A percentile compares a stretch with the other conserved stretches of the same genome.
Evolutionary conservation across 2,888 invertebrate species (phyloP).

Genomic region (Arge pagana): DNA sequence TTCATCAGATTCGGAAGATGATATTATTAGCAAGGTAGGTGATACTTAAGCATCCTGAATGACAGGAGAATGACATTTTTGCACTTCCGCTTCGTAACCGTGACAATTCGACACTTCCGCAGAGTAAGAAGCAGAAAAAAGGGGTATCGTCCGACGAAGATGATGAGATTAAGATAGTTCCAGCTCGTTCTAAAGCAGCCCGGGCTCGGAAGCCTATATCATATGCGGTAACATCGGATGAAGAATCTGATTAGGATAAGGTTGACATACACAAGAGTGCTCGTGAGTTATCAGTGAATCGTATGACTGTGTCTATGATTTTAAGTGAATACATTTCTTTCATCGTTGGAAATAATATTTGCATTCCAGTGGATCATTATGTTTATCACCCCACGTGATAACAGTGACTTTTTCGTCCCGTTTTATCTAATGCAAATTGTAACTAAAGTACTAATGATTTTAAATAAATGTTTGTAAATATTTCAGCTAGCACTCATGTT

Average conservation of each 20-base stretch:
- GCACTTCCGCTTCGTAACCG: background rate
- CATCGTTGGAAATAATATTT: slow-evolving; percentile 2
- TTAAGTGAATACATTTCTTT: slow-evolving; percentile 6
- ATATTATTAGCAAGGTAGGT: slow-evolving; percentile 37
- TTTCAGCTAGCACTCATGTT: slow-evolving; percentile 4
- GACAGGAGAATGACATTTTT: background rate
- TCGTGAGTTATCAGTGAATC: slow-evolving; percentile 12
- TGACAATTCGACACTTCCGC: slow-evolving; percentile 11
- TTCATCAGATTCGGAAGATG: slow-evolving; percentile 47
- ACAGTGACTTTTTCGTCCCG: slow-evolving; percentile 2
- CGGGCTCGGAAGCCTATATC: slow-evolving; percentile 60
- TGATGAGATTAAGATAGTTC: slow-evolving; percentile 30
- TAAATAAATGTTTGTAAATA: slow-evolving; percentile 17
- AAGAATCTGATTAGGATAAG: slow-evolving; percentile 40
- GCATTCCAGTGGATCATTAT: slow-evolving; percentile 9
- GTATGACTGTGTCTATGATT: slow-evolving; percentile 12
- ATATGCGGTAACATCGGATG: slow-evolving; percentile 57
- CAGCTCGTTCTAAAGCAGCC: slow-evolving; percentile 54
- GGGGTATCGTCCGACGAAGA: slow-evolving; percentile 41
- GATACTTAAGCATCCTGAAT: slow-evolving; percentile 34
- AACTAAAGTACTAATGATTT: background rate
- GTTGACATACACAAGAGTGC: slow-evolving; percentile 2
- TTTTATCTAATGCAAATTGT: slow-evolving; percentile 9
- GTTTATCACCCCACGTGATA: background rate
- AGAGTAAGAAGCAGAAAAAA: slow-evolving; percentile 44